These are phyloP conservation scores for Cataglyphis altisquamis DNA, from an alignment of 2,888 invertebrate genomes.

Conservation along the genomic window DNA sequence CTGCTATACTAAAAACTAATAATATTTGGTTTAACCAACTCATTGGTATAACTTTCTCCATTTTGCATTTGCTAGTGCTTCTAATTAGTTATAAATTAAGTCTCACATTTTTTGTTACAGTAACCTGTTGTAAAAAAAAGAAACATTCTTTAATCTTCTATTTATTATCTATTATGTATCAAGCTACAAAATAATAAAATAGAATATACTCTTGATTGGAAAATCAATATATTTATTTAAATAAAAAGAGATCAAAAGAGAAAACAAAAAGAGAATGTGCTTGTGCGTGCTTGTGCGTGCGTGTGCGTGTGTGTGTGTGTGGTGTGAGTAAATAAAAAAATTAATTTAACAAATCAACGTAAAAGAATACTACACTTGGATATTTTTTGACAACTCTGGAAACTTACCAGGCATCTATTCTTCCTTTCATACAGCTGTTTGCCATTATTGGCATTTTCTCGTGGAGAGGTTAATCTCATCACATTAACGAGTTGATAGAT, in stretches of 20 bases:
- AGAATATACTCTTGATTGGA: neutral
- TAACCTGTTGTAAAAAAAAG: constrained; percentile 56
- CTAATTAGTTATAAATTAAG: constrained; percentile 2
- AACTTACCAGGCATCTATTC: constrained; percentile 17
- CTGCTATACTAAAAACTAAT: constrained; percentile 74
- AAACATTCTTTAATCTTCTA: neutral
- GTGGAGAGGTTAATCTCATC: constrained; percentile 9
- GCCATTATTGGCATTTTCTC: neutral
- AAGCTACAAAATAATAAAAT: neutral
- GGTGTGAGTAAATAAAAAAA: too few relatives aligned
- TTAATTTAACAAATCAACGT: neutral
- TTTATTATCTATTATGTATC: neutral
- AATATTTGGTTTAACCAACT: constrained; percentile 81
- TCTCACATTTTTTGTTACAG: constrained; percentile 59
- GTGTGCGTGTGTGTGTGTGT: neutral
- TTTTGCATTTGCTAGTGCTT: constrained; percentile 27
- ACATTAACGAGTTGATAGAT: neutral
- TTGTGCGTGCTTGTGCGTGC: neutral
- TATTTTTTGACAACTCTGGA: neutral
- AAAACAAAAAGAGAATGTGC: too few relatives aligned
- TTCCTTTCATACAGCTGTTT: constrained; percentile 11
- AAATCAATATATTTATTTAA: neutral
- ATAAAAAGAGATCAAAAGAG: neutral
- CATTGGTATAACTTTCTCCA: constrained; percentile 77
- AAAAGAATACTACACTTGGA: neutral